These are phyloP conservation scores for Chymomyza fuscimana DNA, from an alignment of 2,888 invertebrate species.

Conservation along the genomic window DNA sequence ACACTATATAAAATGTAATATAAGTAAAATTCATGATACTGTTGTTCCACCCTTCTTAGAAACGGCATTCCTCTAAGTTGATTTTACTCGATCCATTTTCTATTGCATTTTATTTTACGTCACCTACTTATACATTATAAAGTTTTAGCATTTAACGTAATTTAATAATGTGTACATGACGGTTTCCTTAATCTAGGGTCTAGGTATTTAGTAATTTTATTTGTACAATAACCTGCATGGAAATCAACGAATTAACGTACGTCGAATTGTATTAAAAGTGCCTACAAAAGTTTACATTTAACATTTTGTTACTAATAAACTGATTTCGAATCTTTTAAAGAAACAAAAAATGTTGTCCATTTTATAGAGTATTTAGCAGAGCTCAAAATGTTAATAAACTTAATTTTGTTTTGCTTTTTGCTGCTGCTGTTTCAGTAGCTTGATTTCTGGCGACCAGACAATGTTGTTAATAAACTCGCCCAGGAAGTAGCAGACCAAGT, in stretches of 20 bases:
- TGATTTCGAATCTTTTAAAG: slow-evolving; percentile 29
- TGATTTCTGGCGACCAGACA: slow-evolving; percentile 86
- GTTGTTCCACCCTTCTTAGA: neutral
- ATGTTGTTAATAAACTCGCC: slow-evolving; percentile 86
- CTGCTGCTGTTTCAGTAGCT: slow-evolving; percentile 65
- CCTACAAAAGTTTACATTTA: slow-evolving; percentile 48
- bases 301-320: slow-evolving; percentile 62
- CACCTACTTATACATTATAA: neutral
- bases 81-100: slow-evolving; percentile 4
- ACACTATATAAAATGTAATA: no score
- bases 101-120: slow-evolving; percentile 26
- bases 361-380: neutral
- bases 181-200: slow-evolving; percentile 37
- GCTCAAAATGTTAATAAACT: neutral
- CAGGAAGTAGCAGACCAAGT: slow-evolving; percentile 83
- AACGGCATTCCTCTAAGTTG: neutral
- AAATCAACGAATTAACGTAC: neutral
- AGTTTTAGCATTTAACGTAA: neutral
- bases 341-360: neutral
- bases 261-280: slow-evolving; percentile 46
- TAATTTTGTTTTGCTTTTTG: slow-evolving; percentile 43
- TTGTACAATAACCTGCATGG: neutral
- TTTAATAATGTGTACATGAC: slow-evolving; percentile 9
- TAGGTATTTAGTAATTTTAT: slow-evolving; percentile 6
- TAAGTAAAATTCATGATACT: no score